A percentile compares a stretch with the other conserved stretches of the same genome.
Conservation (phyloP, 1,140 invertebrate genomes). For the Papilio glaucus region DNA sequence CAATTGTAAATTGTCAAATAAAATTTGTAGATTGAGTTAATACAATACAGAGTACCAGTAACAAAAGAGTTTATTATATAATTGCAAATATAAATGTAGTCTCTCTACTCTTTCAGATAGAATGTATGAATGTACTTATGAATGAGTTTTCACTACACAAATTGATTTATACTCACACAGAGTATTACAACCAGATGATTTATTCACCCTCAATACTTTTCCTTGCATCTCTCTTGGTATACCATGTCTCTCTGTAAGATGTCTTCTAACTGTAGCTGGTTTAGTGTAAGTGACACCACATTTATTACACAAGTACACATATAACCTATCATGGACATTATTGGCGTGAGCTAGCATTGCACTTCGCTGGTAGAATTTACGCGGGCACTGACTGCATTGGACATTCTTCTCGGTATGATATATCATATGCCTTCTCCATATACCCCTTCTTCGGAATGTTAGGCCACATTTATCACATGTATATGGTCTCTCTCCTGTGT, state of each 20-base stretch:
- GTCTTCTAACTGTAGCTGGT: conserved; percentile 60
- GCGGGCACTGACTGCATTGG: conserved; percentile 66
- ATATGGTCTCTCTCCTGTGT: conserved; percentile 71
- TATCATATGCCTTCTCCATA: conserved; percentile 69
- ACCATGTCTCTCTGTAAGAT: conserved; percentile 67
- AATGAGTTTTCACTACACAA: background rate
- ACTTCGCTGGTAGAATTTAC: conserved; percentile 58
- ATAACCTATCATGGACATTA: conserved; percentile 65
- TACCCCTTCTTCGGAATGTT: conserved; percentile 66
- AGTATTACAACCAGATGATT: conserved; percentile 29
- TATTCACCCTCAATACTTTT: conserved; percentile 64
- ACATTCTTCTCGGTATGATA: conserved; percentile 66
- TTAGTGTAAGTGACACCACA: conserved; percentile 70
- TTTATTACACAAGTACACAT: conserved; percentile 66
- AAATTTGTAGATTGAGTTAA: too few relatives aligned
- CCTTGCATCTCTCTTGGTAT: conserved; percentile 70
- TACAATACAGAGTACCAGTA: too few relatives aligned
- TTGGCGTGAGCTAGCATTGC: conserved; percentile 69
- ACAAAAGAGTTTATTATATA: too few relatives aligned
- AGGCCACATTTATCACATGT: conserved; percentile 73
- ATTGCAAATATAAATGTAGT: too few relatives aligned
- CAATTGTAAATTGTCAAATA: too few relatives aligned
- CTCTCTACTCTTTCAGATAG: too few relatives aligned
- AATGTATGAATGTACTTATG: background rate
- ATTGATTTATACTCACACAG: background rate